These are phyloP conservation scores for Brachionus sp. DNA, from an alignment of 1,140 invertebrate species.

Conservation along the genomic window DNA sequence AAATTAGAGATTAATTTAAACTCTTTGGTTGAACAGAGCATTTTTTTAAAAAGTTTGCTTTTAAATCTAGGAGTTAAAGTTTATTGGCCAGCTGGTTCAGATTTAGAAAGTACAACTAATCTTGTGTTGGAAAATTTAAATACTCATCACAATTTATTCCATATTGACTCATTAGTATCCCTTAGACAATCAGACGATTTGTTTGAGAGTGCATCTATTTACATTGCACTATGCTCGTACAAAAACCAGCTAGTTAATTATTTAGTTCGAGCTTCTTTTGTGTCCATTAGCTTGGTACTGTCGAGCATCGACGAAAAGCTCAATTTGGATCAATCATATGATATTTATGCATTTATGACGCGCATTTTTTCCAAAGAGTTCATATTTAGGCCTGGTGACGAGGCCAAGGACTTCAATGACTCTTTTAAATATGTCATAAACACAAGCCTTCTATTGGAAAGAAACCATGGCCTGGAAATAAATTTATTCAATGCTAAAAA, in stretches of 20 bases:
- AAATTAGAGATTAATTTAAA: background rate
- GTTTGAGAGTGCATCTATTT: constrained; percentile 11
- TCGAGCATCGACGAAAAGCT: background rate
- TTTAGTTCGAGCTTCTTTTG: constrained; percentile 14
- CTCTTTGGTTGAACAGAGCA: background rate
- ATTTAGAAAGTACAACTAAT: background rate
- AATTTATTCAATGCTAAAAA: constrained; percentile 22
- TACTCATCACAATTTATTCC: constrained; percentile 17
- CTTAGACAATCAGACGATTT: background rate
- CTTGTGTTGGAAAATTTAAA: background rate
- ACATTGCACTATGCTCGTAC: constrained; percentile 24
- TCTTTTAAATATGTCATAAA: constrained; percentile 32
- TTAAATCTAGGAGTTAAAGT: constrained; percentile 31
- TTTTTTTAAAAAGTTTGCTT: background rate
- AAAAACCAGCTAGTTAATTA: constrained; percentile 34
- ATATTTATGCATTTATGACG: constrained; percentile 11
- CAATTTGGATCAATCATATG: background rate
- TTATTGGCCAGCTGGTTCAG: background rate
- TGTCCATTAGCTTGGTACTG: background rate
- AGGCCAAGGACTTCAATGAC: constrained; percentile 19
- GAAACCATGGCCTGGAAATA: background rate
- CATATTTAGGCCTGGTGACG: constrained; percentile 13
- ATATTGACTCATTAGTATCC: background rate
- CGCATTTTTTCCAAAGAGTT: background rate
- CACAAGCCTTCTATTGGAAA: background rate